Percentiles rank a stretch among this genome's conserved stretches.
Evolutionary conservation across 2,113 vertebrate species (phyloP).

Genomic region (Syrrhaptes paradoxus): DNA sequence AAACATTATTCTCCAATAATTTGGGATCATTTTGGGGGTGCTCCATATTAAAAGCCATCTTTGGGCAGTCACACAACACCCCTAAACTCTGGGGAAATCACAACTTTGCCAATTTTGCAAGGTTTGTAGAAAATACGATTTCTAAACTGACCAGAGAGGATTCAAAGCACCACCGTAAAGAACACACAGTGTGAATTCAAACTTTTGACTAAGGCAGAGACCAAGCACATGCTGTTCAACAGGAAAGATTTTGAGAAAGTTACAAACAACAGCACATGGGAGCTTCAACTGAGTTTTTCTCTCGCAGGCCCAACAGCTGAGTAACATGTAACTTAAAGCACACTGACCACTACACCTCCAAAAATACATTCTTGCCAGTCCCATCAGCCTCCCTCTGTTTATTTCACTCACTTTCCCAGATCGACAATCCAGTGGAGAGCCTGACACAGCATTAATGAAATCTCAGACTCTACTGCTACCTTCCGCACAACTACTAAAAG

Average conservation of each 20-base stretch:
- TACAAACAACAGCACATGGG: not conserved
- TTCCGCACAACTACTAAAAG: not conserved
- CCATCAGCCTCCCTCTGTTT: not conserved
- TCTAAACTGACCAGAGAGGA: not conserved
- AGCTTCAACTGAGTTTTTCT: not conserved
- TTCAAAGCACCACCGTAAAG: not conserved
- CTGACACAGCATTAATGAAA: not conserved
- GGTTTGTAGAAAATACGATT: not conserved
- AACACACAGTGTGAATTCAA: not conserved
- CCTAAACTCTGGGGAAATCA: not conserved
- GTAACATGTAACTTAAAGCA: not conserved
- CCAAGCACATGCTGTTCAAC: not conserved
- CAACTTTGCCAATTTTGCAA: not conserved
- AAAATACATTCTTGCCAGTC: not conserved
- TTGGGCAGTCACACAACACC: not conserved
- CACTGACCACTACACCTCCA: not conserved
- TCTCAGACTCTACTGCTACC: not conserved
- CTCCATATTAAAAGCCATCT: not conserved
- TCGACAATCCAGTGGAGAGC: not conserved
- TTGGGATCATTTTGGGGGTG: not conserved
- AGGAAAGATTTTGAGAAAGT: not conserved
- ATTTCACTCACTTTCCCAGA: not conserved
- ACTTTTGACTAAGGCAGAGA: not conserved
- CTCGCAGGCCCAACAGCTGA: fast-evolving
- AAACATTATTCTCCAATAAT: not conserved